Base-by-base conservation (phyloP, 2,797 vertebrate genomes). In the Argya squamiceps region DNA sequence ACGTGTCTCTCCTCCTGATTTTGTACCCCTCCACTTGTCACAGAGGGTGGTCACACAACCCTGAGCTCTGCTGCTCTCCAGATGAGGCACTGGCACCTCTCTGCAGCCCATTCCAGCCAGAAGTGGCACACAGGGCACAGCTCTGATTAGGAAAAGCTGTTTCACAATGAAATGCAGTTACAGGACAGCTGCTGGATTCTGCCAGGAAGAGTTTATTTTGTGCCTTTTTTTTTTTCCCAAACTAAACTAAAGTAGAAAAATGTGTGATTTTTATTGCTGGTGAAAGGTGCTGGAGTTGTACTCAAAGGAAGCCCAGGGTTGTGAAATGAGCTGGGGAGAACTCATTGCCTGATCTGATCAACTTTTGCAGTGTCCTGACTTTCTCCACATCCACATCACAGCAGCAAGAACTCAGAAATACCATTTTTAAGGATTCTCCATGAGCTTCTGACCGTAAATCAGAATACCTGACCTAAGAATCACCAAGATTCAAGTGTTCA, bases 61-160 rank as follows among this genome's bases (percentile, higher is more conserved):
- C 86, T 1, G n/a, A 39, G 73, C 44, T 34, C 50, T 86, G 83
- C 69, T 4, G 14, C 71, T 15, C 13, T 47, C 43, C 2, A 83
- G 62, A n/a, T 27, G 74, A 87, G 8, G 34, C 34, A 36, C 56
- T 83, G 92, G 77, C 77, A 71, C 27, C 55, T 3, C 0, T 3
- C 0, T n/a, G 12, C 29, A 46, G 79, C 1, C 65, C 53, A 6
- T 22, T 32, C 62, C 58, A 36, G 82, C 80, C 74, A 89, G 43
- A 77, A 96, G 30, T 24, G 91, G 96, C 82, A 87, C 4, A 26
- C 49, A 41, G 95, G 94, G 95, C 95, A 93, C 30, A 62, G 91
- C 46, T 70, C 44, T 47, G 87, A 81, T 89, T 6, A 44, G 78
- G 87, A 93, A 94, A 96, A 97, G 92, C 89, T 96, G 93, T 96